These are phyloP conservation scores for Palythoa heliodiscus DNA, from an alignment of 92 coral and sea anemone genomes.

Conservation along the genomic window DNA sequence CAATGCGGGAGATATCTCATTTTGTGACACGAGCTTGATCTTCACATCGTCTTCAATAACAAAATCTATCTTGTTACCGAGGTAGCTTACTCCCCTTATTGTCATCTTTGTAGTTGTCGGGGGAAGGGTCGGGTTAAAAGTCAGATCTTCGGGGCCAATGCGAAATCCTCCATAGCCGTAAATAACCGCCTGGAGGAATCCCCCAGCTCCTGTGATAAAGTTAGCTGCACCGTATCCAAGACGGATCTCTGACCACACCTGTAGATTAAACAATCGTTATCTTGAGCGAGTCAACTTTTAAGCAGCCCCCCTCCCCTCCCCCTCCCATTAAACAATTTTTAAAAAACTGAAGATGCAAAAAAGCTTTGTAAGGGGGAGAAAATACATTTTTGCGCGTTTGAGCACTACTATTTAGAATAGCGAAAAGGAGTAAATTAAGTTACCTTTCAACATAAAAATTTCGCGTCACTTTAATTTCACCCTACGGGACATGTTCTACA, in stretches of 20 bases:
- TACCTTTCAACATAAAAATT: too few species aligned
- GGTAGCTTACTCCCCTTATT: constrained; percentile 60
- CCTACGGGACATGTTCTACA: too few species aligned
- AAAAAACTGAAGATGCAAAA: too few species aligned
- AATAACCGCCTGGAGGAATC: constrained; percentile 74
- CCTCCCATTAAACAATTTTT: too few species aligned
- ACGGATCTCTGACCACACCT: constrained; percentile 86
- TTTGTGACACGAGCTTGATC: constrained; percentile 53
- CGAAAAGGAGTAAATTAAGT: too few species aligned
- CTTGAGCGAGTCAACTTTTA: not conserved
- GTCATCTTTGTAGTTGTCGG: constrained; percentile 67
- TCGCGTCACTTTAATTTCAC: too few species aligned
- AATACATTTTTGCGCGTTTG: too few species aligned
- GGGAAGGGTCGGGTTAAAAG: constrained; percentile 73
- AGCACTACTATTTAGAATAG: too few species aligned
- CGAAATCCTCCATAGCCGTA: constrained; percentile 89
- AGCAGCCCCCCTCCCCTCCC: too few species aligned
- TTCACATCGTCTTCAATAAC: constrained; percentile 44
- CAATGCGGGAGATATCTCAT: constrained; percentile 66
- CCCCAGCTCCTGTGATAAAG: constrained; percentile 87
- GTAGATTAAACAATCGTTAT: not conserved
- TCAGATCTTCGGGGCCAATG: constrained; percentile 44
- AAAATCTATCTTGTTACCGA: constrained; percentile 68
- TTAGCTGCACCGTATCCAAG: constrained; percentile 71
- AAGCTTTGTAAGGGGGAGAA: too few species aligned